Percentiles rank a stretch among this genome's conserved stretches.
Evolutionary conservation across 2,888 invertebrate genomes (phyloP).

Genomic region (Megastigmus dorsalis): DNA sequence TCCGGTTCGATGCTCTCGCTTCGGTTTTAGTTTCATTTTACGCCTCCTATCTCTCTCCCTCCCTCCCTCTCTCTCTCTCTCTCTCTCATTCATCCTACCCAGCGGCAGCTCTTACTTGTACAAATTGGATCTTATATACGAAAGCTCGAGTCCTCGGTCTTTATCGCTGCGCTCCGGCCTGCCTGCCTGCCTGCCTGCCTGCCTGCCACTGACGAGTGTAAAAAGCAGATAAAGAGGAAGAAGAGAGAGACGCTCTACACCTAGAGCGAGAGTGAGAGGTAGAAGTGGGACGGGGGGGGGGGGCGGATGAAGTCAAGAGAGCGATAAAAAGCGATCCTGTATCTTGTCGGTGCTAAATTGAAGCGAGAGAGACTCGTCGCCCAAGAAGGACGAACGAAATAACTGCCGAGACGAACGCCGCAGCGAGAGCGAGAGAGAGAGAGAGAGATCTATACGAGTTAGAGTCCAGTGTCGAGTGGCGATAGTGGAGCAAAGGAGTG

Average conservation of each 20-base stretch:
- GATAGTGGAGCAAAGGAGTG: not conserved
- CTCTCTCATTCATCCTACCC: too few species aligned
- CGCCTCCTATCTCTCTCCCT: conserved; percentile 4
- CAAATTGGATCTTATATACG: conserved; percentile 27
- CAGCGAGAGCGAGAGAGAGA: not conserved
- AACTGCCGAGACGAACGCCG: not conserved
- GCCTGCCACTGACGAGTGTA: conserved; percentile 30
- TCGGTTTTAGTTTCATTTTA: conserved; percentile 48
- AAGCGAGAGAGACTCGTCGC: not conserved
- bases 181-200: not conserved
- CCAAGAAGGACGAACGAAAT: too few species aligned
- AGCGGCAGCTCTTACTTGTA: conserved; percentile 13
- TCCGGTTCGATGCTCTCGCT: too few species aligned
- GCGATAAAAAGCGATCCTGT: conserved; percentile 16
- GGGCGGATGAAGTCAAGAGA: not conserved
- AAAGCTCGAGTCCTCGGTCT: conserved; percentile 3
- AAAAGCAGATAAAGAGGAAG: conserved; percentile 35
- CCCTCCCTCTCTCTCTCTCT: not conserved
- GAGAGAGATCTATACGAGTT: too few species aligned
- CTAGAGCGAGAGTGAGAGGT: not conserved
- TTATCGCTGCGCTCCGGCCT: conserved; percentile 2
- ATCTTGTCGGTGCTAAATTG: conserved; percentile 25
- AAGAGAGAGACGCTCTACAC: not conserved
- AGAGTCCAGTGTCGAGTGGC: not conserved
- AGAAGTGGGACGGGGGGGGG: not conserved